A percentile compares a stretch with the other conserved stretches of the same genome.
Conservation (phyloP, 2,797 vertebrate genomes). For the Poecile montanus region DNA sequence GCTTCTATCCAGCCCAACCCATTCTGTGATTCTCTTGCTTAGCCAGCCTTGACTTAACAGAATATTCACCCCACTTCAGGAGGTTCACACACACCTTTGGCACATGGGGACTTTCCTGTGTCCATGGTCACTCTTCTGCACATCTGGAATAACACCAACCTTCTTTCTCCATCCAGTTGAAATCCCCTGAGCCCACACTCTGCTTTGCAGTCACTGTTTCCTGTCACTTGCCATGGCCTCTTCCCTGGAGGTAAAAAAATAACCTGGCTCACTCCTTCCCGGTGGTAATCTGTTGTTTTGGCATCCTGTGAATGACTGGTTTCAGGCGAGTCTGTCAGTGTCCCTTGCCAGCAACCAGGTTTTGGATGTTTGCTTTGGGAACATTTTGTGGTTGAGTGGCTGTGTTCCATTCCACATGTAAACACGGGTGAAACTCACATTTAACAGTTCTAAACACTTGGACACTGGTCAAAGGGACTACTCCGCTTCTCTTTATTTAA, state of each 20-base stretch:
- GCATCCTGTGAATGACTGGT: conserved; percentile 74
- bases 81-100: not conserved
- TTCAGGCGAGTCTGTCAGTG: conserved; percentile 62
- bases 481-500: not conserved
- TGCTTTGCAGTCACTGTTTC: conserved; percentile 3
- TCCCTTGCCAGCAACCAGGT: conserved; percentile 45
- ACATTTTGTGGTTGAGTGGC: conserved; percentile 66
- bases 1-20: accelerated
- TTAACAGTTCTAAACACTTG: conserved; percentile 59
- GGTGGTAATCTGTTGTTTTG: conserved; percentile 54
- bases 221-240: conserved; percentile 49
- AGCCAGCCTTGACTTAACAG: not conserved
- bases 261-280: conserved; percentile 36
- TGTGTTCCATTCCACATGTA: conserved; percentile 61
- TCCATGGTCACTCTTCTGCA: not conserved
- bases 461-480: conserved; percentile 45
- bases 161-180: not conserved
- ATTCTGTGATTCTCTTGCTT: not conserved
- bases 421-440: conserved; percentile 38
- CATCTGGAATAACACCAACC: conserved; percentile 16
- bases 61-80: not conserved
- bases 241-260: conserved; percentile 64
- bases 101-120: not conserved
- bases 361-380: conserved; percentile 68
- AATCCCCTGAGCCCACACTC: not conserved